Conservation (phyloP, 2,888 invertebrate species). For the Cryptops parisi region DNA sequence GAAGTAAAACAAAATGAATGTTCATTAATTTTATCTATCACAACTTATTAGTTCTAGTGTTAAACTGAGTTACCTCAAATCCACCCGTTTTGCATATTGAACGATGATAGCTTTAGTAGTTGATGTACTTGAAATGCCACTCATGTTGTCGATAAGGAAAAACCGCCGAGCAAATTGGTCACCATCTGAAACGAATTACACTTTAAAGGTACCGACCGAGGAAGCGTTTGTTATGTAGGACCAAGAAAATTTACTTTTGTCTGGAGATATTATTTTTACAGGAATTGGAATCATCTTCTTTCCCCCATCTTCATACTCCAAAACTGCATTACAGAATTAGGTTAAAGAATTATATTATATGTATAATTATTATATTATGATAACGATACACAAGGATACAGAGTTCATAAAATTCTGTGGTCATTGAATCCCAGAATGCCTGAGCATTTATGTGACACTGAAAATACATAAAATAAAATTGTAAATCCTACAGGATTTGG, state of each 20-base stretch:
- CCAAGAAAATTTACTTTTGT: background rate
- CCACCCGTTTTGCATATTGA: conserved; percentile 26
- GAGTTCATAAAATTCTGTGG: conserved; percentile 19
- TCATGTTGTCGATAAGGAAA: conserved; percentile 47
- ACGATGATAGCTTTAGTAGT: too few relatives aligned
- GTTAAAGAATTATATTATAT: background rate
- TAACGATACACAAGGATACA: conserved; percentile 19
- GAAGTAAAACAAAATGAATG: too few relatives aligned
- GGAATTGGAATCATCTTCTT: background rate
- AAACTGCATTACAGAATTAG: conserved; percentile 1
- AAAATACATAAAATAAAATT: too few relatives aligned
- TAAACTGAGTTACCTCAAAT: conserved; percentile 15
- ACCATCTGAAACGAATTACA: background rate
- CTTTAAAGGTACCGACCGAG: background rate
- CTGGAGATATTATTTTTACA: background rate
- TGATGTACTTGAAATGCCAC: too few relatives aligned
- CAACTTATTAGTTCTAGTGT: too few relatives aligned
- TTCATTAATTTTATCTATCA: too few relatives aligned
- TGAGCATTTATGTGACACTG: conserved; percentile 3
- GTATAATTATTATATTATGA: background rate
- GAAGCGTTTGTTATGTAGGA: background rate
- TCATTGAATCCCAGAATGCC: background rate
- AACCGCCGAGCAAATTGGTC: conserved; percentile 41
- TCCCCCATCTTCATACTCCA: background rate
- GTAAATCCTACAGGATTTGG: background rate